Base-by-base conservation (phyloP, 2,797 vertebrate species). In the Malacoraja senta region DNA sequence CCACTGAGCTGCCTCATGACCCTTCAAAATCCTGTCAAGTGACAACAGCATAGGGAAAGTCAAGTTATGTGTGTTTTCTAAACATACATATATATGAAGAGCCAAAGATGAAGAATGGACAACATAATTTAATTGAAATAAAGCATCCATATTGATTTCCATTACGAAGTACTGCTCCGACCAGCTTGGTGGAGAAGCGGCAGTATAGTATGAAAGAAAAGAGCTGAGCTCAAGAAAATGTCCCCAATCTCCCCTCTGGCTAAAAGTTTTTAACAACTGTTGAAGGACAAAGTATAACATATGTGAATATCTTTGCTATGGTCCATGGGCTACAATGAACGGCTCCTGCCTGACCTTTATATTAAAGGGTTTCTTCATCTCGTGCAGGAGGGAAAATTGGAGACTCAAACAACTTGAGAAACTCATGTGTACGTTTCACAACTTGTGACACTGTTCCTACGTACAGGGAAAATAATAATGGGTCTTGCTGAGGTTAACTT, bases 281-380 rank as follows among this genome's bases (percentile, higher is more conserved):
- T 96, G 95, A 96, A 96, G 95, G 95, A 95, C 95, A 95, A 95
- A 95, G 95, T 95, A 95, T 96, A 96, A 95, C 95, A 95, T 95
- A 96, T 95, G 95, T 96, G 95, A 95, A 95, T 95, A 95, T 94
- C 94, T 95, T 93, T 94, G 95, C 94, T 93, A 94, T 94, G 95
- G 95, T 95, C 96, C 95, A 95, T 96, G 95, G 94, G 93, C 96
- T 96, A 96, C 95, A 96, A 95, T 94, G 96, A 96, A 95, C 94
- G 79, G 95, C 95, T 95, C 95, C 94, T 95, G 95, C 95, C 94
- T 96, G 96, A 96, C 95, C 95, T 95, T 95, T 95, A 95, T 95
- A 95, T 95, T 94, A 95, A 95, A 96, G 95, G 94, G 94, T 95
- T 95, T 96, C 95, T 95, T 93, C 95, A 95, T 95, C 94, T 95